Evolutionary conservation across 2,888 invertebrate species (phyloP).

Genomic region (Drosophila engyochracea): DNA sequence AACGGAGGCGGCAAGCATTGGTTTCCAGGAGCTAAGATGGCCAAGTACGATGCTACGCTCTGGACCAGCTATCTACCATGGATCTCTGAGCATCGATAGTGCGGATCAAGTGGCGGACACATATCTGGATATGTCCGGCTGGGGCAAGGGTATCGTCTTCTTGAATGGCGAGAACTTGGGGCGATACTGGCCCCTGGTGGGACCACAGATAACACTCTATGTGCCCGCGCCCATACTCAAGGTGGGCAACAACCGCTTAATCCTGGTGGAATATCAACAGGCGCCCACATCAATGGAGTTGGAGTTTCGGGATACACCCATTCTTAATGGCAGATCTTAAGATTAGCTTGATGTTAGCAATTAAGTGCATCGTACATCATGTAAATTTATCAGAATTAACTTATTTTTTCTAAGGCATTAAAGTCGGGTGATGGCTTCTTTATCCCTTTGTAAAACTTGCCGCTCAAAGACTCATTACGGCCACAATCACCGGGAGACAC

Average conservation of each 20-base stretch:
- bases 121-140: constrained; percentile 91
- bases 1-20: constrained; percentile 40
- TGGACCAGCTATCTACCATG: constrained; percentile 87
- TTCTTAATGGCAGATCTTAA: constrained; percentile 73
- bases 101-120: constrained; percentile 88
- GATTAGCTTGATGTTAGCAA: constrained; percentile 17
- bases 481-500: constrained; percentile 7
- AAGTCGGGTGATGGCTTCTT: constrained; percentile 51
- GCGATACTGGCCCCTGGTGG: constrained; percentile 92
- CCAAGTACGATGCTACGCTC: constrained; percentile 66
- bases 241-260: constrained; percentile 86
- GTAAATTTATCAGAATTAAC: constrained; percentile 58
- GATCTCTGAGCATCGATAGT: constrained; percentile 75
- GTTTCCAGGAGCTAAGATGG: constrained; percentile 47
- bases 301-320: constrained; percentile 84
- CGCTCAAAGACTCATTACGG: constrained; percentile 65
- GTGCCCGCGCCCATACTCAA: constrained; percentile 91
- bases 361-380: constrained; percentile 41
- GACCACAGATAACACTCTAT: constrained; percentile 94
- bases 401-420: constrained; percentile 55
- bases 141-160: constrained; percentile 94
- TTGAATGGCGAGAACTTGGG: constrained; percentile 95
- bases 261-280: constrained; percentile 87
- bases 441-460: constrained; percentile 48
- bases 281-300: constrained; percentile 83